Base-by-base conservation (phyloP, 2,797 vertebrate genomes). In the Limosa lapponica region DNA sequence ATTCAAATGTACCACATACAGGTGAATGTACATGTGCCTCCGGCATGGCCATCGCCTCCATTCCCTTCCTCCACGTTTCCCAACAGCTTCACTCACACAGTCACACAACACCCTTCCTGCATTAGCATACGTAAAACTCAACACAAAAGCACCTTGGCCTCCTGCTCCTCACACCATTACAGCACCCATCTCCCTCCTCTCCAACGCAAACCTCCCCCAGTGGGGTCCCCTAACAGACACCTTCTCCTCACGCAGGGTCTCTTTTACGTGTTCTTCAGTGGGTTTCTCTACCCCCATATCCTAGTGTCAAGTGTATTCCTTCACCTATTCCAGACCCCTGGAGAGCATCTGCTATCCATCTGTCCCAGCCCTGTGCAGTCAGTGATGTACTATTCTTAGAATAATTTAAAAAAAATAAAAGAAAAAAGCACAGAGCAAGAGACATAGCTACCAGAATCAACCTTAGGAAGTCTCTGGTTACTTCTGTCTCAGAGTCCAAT, bases 31-130 rank as follows among this genome's bases (percentile, higher is more conserved):
- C 37, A 14, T 6, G 4, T 41, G 43, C 13, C 36, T 65, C 48
- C n/a, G 2, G 1, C 9, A 30, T 1, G 10, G 58, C 37, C 11
- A 11, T 64, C 0, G 0, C 28, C 54, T 54, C 46, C 0, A 0
- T 34, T 79, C 25, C 16, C 16, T n/a, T 66, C 46, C 70, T 39
- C 41, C 27, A 55, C 11, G 16, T 51, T 66, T 80, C 19, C n/a
- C 34, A 66, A n/a, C 0, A 1, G 36, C 13, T 59, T 91, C 2
- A 8, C 20, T 58, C 28, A 27, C 0, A 5, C 30, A 57, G 32
- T 12, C 43, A 72, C 34, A 90, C 28, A 37, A 17, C n/a, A 48
- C 11, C 57, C 5, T 3, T 70, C 41, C 52, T 34, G 37, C 1
- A 2, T 61, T 22, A 34, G 7, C 17, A 46, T 44, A 32, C 80